Conservation (phyloP, 1,140 invertebrate species). For the Potamilus streckersoni region DNA sequence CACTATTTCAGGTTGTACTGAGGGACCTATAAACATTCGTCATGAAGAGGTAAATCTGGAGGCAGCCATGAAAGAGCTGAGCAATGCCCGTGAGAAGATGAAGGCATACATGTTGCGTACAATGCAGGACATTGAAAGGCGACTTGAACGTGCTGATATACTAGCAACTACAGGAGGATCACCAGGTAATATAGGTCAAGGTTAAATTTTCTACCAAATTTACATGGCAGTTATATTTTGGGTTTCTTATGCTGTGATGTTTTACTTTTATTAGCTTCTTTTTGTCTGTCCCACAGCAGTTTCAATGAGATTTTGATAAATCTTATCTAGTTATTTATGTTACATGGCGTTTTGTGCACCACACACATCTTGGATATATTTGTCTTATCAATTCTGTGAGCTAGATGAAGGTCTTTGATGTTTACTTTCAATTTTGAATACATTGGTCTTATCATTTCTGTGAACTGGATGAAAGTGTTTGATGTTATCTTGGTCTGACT, state of each 20-base stretch:
- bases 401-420: too few species aligned
- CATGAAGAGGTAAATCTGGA: slow-evolving; percentile 53
- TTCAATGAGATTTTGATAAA: too few species aligned
- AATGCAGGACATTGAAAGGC: slow-evolving; percentile 54
- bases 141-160: slow-evolving; percentile 51
- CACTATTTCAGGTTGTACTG: slow-evolving; percentile 19
- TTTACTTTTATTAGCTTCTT: too few species aligned
- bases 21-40: slow-evolving; percentile 43
- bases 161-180: slow-evolving; percentile 62
- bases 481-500: too few species aligned
- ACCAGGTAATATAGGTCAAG: slow-evolving; percentile 44
- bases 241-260: background rate
- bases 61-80: slow-evolving; percentile 52
- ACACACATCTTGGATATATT: too few species aligned
- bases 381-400: too few species aligned
- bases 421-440: too few species aligned
- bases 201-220: background rate
- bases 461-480: too few species aligned
- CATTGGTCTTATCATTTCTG: too few species aligned
- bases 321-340: too few species aligned
- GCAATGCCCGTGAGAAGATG: slow-evolving; percentile 45
- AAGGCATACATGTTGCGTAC: slow-evolving; percentile 47
- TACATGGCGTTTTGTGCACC: too few species aligned
- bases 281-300: too few species aligned
- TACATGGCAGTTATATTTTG: background rate